Conservation (phyloP, 2,888 invertebrate species). For the Sialis fuliginosa region DNA sequence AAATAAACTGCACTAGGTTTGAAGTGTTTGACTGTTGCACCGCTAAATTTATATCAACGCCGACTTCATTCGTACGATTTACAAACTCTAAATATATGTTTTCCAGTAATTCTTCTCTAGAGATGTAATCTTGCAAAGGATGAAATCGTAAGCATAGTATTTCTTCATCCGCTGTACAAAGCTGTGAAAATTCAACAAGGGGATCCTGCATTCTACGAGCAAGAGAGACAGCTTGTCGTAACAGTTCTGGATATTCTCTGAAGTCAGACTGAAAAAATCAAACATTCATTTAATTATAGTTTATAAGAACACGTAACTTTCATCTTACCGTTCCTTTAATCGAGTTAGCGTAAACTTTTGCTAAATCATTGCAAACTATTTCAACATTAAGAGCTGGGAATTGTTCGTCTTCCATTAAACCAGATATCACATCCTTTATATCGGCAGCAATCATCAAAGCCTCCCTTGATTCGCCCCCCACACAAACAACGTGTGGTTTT, state of each 20-base stretch:
- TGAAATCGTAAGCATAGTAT: slow-evolving; percentile 88
- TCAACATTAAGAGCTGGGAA: slow-evolving; percentile 78
- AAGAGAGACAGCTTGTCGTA: slow-evolving; percentile 85
- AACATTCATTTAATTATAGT: neutral
- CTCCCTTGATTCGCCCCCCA: slow-evolving; percentile 82
- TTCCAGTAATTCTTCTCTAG: slow-evolving; percentile 73
- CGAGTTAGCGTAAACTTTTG: slow-evolving; percentile 83
- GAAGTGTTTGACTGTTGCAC: slow-evolving; percentile 77
- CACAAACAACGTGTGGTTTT: slow-evolving; percentile 84
- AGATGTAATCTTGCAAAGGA: slow-evolving; percentile 60
- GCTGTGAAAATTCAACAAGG: slow-evolving; percentile 84
- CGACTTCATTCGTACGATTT: slow-evolving; percentile 93
- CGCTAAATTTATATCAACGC: slow-evolving; percentile 90
- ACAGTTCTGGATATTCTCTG: slow-evolving; percentile 76
- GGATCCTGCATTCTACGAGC: slow-evolving; percentile 91
- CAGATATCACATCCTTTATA: slow-evolving; percentile 52
- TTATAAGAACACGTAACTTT: neutral
- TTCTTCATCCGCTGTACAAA: slow-evolving; percentile 93
- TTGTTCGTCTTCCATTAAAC: slow-evolving; percentile 66
- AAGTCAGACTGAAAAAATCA: slow-evolving; percentile 47
- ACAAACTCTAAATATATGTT: slow-evolving; percentile 79
- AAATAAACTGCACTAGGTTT: slow-evolving; percentile 87
- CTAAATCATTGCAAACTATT: slow-evolving; percentile 84
- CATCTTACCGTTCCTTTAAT: slow-evolving; percentile 52
- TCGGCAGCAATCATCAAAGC: slow-evolving; percentile 67